Base-by-base conservation (phyloP, 2,888 invertebrate genomes). In the Spisula subtruncata region DNA sequence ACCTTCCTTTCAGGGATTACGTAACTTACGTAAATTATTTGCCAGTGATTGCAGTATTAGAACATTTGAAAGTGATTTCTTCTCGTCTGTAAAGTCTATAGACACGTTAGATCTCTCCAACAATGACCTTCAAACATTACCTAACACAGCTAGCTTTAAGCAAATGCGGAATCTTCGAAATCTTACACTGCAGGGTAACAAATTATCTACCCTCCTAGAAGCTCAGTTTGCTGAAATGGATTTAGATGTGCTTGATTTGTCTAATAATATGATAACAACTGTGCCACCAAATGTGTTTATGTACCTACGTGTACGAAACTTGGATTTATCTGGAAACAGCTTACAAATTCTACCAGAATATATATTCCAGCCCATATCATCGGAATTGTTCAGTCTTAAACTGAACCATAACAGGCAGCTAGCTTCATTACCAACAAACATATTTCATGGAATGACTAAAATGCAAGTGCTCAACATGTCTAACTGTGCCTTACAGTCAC, bases 271-370 rank as follows among this genome's bases (percentile, higher is more conserved):
- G 46, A 93, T 96, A 32, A 90, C 71, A n/a, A 89, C 90, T 29
- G 86, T 95, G 46, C 85, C 92, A 32, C 48, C 84, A 0, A 89
- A 93, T 79, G 90, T 92, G 6, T 92, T 93, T 29, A 94, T 94
- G 66, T 86, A 90, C 25, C 89, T 93, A 81, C 90, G 90, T 29
- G 89, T 95, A 10, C 90, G 92, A 18, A 86, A 92, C 41, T 86
- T 96, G 18, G 94, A 95, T 83, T 89, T 96, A n/a, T 95, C 95
- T 2, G 85, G 89, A 71, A 96, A 96, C 87, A 91, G 85, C 12
- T 90, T 96, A 16, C 89, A 90, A 56, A 84, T 86, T 35, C 85
- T 95, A 51, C 93, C 90, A 6, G 90, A 88, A 1, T 81, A 86
- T 25, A 88, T 93, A 25, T 92, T 96, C 35, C 91, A 92, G 25